Percentiles rank a stretch among this genome's conserved stretches.
These are phyloP conservation scores for Bambusicola thoracicus DNA, from an alignment of 2,113 vertebrate species.

Conservation along the genomic window DNA sequence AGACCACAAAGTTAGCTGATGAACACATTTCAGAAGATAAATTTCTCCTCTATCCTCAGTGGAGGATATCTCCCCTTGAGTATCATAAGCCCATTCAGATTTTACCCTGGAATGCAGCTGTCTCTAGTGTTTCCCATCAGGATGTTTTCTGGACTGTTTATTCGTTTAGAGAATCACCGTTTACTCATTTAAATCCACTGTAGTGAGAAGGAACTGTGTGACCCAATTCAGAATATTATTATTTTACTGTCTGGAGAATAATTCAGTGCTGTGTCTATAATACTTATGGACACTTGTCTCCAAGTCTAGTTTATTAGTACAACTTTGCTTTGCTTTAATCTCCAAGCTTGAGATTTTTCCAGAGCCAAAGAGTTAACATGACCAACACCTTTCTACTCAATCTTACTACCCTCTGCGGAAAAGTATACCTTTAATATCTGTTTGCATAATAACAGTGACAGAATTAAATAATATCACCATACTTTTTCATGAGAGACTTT, in stretches of 20 bases:
- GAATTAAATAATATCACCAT: not conserved
- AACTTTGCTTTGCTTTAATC: not conserved
- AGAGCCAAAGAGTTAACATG: not conserved
- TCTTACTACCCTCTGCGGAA: not conserved
- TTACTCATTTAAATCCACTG: not conserved
- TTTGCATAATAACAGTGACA: not conserved
- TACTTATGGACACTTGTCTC: not conserved
- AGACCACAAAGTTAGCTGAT: not conserved
- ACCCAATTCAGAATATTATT: not conserved
- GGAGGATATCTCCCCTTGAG: not conserved
- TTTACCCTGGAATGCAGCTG: not conserved
- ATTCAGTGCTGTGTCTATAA: not conserved
- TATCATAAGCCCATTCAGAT: not conserved
- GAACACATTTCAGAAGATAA: not conserved
- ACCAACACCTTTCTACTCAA: not conserved
- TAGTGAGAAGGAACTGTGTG: not conserved
- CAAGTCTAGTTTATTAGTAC: not conserved
- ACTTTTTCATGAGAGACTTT: not conserved
- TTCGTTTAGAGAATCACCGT: not conserved
- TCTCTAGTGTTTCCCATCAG: not conserved
- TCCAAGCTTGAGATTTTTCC: not conserved
- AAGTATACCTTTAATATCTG: not conserved
- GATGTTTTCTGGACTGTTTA: not conserved
- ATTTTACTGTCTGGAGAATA: not conserved
- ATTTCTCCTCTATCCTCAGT: not conserved